Evolutionary conservation across 1,140 invertebrate species (phyloP).

Genomic region (Drosophila guanche): DNA sequence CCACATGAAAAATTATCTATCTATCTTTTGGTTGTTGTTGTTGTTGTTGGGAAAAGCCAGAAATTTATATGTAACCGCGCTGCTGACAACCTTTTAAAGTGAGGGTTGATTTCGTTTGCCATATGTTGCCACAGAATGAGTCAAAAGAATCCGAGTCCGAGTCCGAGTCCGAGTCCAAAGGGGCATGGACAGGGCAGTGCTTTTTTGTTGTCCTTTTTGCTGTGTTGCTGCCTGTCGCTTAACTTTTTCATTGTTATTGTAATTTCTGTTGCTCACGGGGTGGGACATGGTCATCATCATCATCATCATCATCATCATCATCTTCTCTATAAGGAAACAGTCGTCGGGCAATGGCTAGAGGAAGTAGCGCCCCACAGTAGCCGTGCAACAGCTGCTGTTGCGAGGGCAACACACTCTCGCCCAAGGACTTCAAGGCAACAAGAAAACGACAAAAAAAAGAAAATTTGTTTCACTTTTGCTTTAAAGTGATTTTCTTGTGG

Average conservation of each 20-base stretch:
- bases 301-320: conserved; percentile 16
- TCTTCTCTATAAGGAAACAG: conserved; percentile 2
- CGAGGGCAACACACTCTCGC: conserved; percentile 40
- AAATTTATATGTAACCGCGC: conserved; percentile 56
- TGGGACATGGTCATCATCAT: conserved; percentile 21
- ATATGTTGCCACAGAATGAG: conserved; percentile 56
- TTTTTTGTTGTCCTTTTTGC: conserved; percentile 71
- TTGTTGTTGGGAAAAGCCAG: conserved; percentile 12
- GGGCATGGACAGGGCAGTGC: conserved; percentile 5
- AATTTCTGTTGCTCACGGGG: conserved; percentile 61
- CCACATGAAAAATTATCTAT: conserved; percentile 45
- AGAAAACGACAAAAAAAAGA: conserved; percentile 44
- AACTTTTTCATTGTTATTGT: conserved; percentile 80
- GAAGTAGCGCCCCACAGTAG: too few relatives aligned
- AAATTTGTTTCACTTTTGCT: conserved; percentile 52
- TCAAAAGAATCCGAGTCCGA: too few relatives aligned
- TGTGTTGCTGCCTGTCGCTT: conserved; percentile 65
- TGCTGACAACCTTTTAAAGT: conserved; percentile 68
- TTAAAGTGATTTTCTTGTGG: conserved; percentile 72
- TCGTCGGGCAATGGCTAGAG: conserved; percentile 57
- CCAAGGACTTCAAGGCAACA: conserved; percentile 21
- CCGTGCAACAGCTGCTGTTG: conserved; percentile 70
- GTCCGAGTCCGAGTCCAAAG: too few relatives aligned
- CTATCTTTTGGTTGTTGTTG: not conserved
- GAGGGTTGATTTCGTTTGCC: conserved; percentile 52